These are phyloP conservation scores for Protodeltote pygarga DNA, from an alignment of 2,888 invertebrate genomes.

Conservation along the genomic window DNA sequence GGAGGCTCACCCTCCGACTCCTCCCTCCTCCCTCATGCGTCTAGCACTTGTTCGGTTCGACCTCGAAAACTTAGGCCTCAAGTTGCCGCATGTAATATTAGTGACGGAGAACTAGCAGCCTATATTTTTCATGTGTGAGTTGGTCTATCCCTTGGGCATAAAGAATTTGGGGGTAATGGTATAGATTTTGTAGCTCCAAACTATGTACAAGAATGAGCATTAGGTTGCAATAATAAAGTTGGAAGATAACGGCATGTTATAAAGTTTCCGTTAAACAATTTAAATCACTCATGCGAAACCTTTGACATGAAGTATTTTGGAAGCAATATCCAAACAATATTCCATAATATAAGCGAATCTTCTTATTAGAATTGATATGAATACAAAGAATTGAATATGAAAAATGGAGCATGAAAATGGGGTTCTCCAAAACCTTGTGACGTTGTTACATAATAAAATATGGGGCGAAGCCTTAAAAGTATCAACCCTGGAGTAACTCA, in stretches of 20 bases:
- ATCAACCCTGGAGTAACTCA: slow-evolving; percentile 12
- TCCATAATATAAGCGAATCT: no score
- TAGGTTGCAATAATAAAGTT: slow-evolving; percentile 9
- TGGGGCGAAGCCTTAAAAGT: slow-evolving; percentile 23
- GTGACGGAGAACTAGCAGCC: slow-evolving; percentile 37
- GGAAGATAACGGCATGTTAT: neutral
- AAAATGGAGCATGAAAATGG: no score
- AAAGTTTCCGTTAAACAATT: neutral
- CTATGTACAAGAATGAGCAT: neutral
- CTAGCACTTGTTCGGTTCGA: slow-evolving; percentile 73
- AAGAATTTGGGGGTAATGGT: slow-evolving; percentile 13
- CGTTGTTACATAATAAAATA: slow-evolving; percentile 13
- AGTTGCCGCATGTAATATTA: slow-evolving; percentile 44
- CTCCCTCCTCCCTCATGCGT: slow-evolving; percentile 58
- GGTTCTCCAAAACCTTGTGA: slow-evolving; percentile 10
- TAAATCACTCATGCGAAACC: no score
- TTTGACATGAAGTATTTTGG: no score
- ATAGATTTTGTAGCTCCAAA: slow-evolving; percentile 13
- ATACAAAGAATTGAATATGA: no score
- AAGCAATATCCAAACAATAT: no score
- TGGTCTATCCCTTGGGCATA: slow-evolving; percentile 16
- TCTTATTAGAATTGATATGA: no score
- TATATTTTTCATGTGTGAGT: slow-evolving; percentile 35
- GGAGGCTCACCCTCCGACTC: slow-evolving; percentile 41
- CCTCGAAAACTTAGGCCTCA: slow-evolving; percentile 74